Percentiles rank a stretch among this genome's conserved stretches.
Conservation (phyloP, 2,797 vertebrate genomes). For the Melanotaenia nigrans region DNA sequence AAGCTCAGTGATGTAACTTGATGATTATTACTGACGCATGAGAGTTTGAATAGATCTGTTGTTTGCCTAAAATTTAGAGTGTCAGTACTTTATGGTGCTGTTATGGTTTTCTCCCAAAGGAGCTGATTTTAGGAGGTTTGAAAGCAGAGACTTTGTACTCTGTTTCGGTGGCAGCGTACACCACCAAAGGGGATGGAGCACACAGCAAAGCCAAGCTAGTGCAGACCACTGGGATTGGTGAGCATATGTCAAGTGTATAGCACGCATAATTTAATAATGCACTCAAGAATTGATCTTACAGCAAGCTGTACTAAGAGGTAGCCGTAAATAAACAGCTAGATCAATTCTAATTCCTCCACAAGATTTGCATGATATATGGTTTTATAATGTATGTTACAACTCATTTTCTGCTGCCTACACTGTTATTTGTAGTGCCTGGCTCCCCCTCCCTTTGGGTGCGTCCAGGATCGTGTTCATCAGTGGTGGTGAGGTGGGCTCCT, state of each 20-base stretch:
- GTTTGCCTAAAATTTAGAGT: conserved; percentile 10
- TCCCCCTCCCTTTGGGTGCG: conserved; percentile 88
- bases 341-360: conserved; percentile 63
- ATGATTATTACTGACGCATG: neutral
- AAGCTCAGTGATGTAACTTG: conserved; percentile 11
- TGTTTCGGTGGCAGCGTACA: conserved; percentile 87
- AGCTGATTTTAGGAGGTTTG: conserved; percentile 89
- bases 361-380: conserved; percentile 54
- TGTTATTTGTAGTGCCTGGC: conserved; percentile 85
- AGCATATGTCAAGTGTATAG: conserved; percentile 61
- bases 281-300: conserved; percentile 60
- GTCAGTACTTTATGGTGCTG: conserved; percentile 26
- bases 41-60: conserved; percentile 4
- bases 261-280: conserved; percentile 62
- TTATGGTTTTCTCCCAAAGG: conserved; percentile 73
- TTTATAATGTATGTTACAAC: conserved; percentile 19
- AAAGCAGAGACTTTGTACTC: conserved; percentile 92
- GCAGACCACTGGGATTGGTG: conserved; percentile 89
- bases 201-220: conserved; percentile 91
- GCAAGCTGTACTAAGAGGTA: conserved; percentile 36
- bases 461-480: conserved; percentile 84
- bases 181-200: conserved; percentile 89
- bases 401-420: conserved; percentile 53
- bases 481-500: conserved; percentile 89
- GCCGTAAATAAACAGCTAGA: conserved; percentile 61